Percentiles rank a stretch among this genome's conserved stretches.
Evolutionary conservation across 1,140 invertebrate species (phyloP).

Genomic region (Drosophila ananassae): DNA sequence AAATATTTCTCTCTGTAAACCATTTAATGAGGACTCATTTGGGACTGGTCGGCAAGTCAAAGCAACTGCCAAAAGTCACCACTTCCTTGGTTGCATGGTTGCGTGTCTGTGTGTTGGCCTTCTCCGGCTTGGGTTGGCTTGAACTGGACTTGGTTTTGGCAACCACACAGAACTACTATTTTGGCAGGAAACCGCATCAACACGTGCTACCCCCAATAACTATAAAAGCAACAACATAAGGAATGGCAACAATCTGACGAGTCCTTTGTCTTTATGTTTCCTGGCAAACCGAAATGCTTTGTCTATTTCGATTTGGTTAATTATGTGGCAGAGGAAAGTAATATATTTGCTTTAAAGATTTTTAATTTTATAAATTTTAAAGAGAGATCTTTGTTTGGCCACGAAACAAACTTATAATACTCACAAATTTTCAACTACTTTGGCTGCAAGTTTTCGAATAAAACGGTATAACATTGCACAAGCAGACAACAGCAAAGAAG

Average conservation of each 20-base stretch:
- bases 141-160: conserved; percentile 21
- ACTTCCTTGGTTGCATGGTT: conserved; percentile 15
- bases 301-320: conserved; percentile 52
- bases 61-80: conserved; percentile 52
- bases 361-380: background rate
- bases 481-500: conserved; percentile 44
- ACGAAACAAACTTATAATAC: conserved; percentile 31
- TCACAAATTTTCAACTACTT: conserved; percentile 34
- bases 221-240: conserved; percentile 9
- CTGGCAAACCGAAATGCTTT: conserved; percentile 36
- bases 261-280: conserved; percentile 28
- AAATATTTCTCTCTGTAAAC: background rate
- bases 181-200: conserved; percentile 55
- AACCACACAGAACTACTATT: conserved; percentile 45
- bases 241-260: conserved; percentile 13
- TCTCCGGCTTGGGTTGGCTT: conserved; percentile 26
- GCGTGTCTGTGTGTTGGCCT: conserved; percentile 24
- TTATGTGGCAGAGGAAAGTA: conserved; percentile 35
- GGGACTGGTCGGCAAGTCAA: conserved; percentile 24
- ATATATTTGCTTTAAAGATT: conserved; percentile 9
- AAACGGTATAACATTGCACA: conserved; percentile 49
- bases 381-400: background rate
- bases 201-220: conserved; percentile 38
- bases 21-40: conserved; percentile 46
- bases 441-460: conserved; percentile 45